Evolutionary conservation across 2,113 vertebrate species (phyloP).

Genomic region (Machaerirhynchus nigripectus): DNA sequence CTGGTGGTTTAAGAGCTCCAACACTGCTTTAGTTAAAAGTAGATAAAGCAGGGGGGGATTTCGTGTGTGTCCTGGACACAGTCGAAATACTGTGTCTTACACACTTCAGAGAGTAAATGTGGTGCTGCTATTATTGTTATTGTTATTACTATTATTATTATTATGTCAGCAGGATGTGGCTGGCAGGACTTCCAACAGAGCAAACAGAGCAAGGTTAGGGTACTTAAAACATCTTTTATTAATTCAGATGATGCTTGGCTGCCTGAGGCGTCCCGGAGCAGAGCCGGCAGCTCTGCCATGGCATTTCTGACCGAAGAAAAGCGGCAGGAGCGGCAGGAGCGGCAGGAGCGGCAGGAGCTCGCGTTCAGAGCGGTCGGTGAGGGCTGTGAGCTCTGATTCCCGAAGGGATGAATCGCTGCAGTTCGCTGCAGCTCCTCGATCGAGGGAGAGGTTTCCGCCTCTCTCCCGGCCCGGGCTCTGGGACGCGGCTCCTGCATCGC

Average conservation of each 20-base stretch:
- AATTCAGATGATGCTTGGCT: neutral
- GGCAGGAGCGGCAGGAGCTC: neutral
- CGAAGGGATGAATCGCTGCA: neutral
- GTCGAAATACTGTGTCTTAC: neutral
- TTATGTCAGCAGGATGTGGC: neutral
- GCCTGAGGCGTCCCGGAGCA: neutral
- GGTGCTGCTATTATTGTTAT: fast-evolving
- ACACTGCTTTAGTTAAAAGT: neutral
- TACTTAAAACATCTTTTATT: neutral
- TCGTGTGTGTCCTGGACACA: fast-evolving
- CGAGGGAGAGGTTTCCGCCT: neutral
- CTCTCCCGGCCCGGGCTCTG: neutral
- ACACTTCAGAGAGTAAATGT: fast-evolving
- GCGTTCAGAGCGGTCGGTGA: neutral
- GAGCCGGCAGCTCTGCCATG: neutral
- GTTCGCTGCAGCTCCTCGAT: neutral
- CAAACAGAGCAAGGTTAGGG: neutral
- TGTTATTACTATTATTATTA: too few species aligned
- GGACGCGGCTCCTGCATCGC: neutral
- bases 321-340: neutral
- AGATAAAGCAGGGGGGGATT: fast-evolving
- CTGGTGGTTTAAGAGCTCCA: neutral
- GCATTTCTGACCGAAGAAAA: neutral
- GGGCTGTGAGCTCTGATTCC: neutral
- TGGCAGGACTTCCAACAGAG: neutral